These are phyloP conservation scores for Anniella stebbinsi DNA, from an alignment of 2,797 vertebrate genomes.

Conservation along the genomic window DNA sequence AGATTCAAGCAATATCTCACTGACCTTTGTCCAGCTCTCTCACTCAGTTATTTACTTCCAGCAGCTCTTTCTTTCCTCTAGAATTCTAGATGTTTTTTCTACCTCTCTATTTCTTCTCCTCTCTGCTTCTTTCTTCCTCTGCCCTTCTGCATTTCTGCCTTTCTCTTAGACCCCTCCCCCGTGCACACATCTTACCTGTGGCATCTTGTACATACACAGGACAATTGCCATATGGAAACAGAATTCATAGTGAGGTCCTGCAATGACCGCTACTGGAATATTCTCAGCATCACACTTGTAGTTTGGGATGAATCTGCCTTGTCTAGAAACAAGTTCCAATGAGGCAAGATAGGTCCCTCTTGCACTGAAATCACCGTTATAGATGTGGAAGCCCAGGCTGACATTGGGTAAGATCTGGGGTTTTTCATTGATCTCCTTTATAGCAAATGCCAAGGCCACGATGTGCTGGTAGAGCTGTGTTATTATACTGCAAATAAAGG, in stretches of 20 bases:
- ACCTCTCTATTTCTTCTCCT: no score
- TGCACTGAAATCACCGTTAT: slow-evolving; percentile 8
- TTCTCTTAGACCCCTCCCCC: no score
- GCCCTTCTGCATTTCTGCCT: no score
- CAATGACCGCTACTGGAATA: background rate
- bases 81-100: no score
- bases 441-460: slow-evolving; percentile 16
- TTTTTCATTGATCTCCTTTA: background rate
- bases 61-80: no score
- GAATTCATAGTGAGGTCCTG: background rate
- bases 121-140: no score
- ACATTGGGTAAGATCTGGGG: background rate
- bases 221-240: background rate
- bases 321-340: slow-evolving; percentile 5
- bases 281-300: background rate
- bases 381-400: slow-evolving; percentile 18
- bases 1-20: no score
- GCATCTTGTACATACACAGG: slow-evolving; percentile 3
- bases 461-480: slow-evolving; percentile 16
- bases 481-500: background rate
- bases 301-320: background rate
- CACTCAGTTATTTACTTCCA: no score
- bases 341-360: background rate
- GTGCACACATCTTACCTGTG: background rate
- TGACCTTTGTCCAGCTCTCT: no score